phyloP scores from a whole-genome alignment of 2,888 invertebrate genomes.

The Lycaena phlaeas region DNA sequence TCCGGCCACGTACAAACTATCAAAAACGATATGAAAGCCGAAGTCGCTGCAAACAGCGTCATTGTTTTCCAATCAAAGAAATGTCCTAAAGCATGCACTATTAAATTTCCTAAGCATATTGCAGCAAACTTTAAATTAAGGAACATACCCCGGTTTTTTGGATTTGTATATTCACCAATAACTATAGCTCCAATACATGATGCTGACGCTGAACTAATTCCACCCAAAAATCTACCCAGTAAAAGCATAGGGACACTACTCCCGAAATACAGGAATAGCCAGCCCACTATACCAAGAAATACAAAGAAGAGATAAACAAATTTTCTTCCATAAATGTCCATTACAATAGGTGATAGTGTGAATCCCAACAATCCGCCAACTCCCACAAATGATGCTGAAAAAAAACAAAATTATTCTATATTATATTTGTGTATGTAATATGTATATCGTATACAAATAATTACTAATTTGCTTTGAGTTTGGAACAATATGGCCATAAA shows the following conservation, averaged over 20 bases:
- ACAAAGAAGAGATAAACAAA: constrained; percentile 29
- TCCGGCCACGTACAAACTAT: constrained; percentile 67
- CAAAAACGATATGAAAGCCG: constrained; percentile 26
- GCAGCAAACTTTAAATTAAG: constrained; percentile 40
- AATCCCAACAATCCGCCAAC: constrained; percentile 32
- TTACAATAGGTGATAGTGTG: constrained; percentile 30
- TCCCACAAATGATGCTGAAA: constrained; percentile 36
- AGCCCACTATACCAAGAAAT: constrained; percentile 34
- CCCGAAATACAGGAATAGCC: constrained; percentile 33
- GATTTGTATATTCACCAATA: constrained; percentile 43
- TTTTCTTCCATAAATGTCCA: constrained; percentile 36
- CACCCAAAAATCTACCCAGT: constrained; percentile 32
- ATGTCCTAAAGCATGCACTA: constrained; percentile 31
- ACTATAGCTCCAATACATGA: constrained; percentile 36
- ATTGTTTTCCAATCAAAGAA: constrained; percentile 34
- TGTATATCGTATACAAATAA: neutral
- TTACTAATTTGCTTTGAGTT: neutral
- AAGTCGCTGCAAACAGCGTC: constrained; percentile 28
- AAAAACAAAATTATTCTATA: too few species aligned
- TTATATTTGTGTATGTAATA: neutral
- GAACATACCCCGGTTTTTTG: constrained; percentile 39
- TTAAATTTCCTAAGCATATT: constrained; percentile 33
- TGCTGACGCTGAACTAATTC: constrained; percentile 31
- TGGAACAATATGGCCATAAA: too few species aligned
- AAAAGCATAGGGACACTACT: constrained; percentile 27